phyloP scores from a whole-genome alignment of 2,797 vertebrate species.

The Scyliorhinus canicula region DNA sequence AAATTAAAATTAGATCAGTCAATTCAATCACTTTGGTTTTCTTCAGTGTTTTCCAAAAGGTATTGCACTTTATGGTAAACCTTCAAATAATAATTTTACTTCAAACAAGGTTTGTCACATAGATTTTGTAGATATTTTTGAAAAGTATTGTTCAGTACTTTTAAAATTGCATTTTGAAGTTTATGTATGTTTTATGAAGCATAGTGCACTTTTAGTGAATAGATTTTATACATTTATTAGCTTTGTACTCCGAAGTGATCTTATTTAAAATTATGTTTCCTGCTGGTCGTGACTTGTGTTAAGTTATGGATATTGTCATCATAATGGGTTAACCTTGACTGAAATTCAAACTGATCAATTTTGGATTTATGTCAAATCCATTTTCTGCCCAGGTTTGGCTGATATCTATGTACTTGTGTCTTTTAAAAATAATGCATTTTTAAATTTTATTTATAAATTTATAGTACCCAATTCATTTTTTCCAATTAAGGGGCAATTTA shows the following conservation, averaged over 20 bases:
- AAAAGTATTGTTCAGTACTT: not conserved
- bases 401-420: not conserved
- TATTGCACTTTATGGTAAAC: not conserved
- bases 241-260: not conserved
- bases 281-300: not conserved
- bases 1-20: not conserved
- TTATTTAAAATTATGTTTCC: not conserved
- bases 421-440: not conserved
- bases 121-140: not conserved
- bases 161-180: not conserved
- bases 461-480: too few species aligned
- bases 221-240: not conserved
- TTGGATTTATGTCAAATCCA: not conserved
- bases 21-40: not conserved
- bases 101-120: not conserved
- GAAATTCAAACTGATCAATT: not conserved
- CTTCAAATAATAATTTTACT: not conserved
- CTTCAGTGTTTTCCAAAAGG: not conserved
- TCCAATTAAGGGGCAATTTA: too few species aligned
- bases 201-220: not conserved
- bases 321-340: too few species aligned
- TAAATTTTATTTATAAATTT: too few species aligned
- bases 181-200: not conserved
- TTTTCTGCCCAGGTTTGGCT: not conserved
- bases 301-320: not conserved